Evolutionary conservation across 1,140 invertebrate genomes (phyloP), one percentile per base, ranked within the genome.

Genomic region (Hormaphis cornu): DNA sequence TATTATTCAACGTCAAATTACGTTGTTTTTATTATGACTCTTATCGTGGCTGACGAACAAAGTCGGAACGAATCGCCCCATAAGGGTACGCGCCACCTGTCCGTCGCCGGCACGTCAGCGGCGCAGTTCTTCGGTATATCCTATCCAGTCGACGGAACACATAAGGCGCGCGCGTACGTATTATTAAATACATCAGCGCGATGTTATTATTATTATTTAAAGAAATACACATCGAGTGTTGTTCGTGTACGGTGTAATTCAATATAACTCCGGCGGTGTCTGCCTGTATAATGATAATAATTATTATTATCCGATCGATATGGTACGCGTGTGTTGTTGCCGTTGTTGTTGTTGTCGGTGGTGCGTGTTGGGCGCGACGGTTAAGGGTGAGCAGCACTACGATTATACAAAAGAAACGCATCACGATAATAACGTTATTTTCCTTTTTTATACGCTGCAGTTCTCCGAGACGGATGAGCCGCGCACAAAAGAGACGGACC

Each of bases 71-170:
- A 63, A 63, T 63, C 20, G 46, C 20, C n/a, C n/a, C n/a, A 10
- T 46, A 63, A 46, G 58, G 58, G 58, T 63, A 63, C 24, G 58
- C 58, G 58, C 58, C 58, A 63, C 58, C 58, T 63, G 58, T 46
- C 40, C 26, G 24, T 26, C n/a, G n/a, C n/a, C n/a, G n/a, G 12
- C n/a, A 20, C 28, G 28, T 33, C 12, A 4, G 4, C 30, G 5
- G 30, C 30, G 9, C 30, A 6, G 30, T n/a, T n/a, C n/a, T n/a
- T n/a, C 30, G 5, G 30, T 9, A 9, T 9, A 33, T 54, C 52
- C 20, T n/a, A n/a, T 35, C 20, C 28, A 26, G 52, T 33, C 18
- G n/a, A 35, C n/a, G 10, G 10, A 54, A 35, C 52, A n/a, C n/a
- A 56, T 35, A 56, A 56, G 30, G 53, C 12, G 20, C 9, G 20